Conservation (phyloP, 2,113 vertebrate genomes). For the Choloepus hoffmanni region DNA sequence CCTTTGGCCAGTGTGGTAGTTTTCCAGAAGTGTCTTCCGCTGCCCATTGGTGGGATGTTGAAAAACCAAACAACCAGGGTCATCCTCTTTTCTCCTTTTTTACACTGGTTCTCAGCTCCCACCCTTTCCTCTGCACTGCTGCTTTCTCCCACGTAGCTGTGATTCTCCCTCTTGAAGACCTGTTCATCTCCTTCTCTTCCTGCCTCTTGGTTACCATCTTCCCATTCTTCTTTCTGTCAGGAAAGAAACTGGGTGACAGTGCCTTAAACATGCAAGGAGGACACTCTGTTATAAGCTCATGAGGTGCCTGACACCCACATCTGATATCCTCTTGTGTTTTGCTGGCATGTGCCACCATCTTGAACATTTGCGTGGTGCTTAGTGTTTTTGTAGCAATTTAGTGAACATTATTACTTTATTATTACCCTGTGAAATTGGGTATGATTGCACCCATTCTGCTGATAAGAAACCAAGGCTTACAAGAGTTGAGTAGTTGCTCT, state of each 20-base stretch:
- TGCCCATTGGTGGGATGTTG: too few species aligned
- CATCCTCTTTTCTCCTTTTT: neutral
- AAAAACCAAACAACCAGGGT: neutral
- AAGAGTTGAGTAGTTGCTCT: neutral
- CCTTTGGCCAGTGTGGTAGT: neutral
- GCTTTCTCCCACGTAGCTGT: accelerated
- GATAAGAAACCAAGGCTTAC: neutral
- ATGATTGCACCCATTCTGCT: neutral
- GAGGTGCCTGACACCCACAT: accelerated
- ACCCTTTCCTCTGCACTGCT: neutral
- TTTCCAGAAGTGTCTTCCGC: neutral
- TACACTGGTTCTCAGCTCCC: neutral
- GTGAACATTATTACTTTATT: neutral
- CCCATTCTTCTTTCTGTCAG: neutral
- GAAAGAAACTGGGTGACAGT: neutral
- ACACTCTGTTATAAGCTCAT: accelerated
- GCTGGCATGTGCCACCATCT: neutral
- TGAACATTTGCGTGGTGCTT: accelerated
- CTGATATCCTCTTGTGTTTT: neutral
- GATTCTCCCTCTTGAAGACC: neutral
- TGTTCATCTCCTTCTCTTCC: neutral
- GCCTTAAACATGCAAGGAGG: accelerated
- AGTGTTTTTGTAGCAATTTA: neutral
- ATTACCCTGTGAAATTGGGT: neutral
- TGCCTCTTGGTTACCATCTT: neutral